These are phyloP conservation scores for Patella vulgata DNA, from an alignment of 1,140 invertebrate species.

Conservation along the genomic window DNA sequence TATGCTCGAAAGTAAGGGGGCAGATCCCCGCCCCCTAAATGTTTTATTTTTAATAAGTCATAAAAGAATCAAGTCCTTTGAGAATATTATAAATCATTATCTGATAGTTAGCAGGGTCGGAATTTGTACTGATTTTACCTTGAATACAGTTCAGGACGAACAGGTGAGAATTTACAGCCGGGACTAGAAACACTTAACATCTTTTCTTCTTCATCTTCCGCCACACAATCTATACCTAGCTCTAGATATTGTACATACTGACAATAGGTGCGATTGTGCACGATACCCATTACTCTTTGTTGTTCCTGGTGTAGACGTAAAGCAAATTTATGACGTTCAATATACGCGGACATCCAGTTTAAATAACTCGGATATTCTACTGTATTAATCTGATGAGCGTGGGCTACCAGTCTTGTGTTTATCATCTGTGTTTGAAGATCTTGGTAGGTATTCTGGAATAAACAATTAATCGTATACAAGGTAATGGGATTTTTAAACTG, in stretches of 20 bases:
- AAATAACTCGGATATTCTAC: constrained; percentile 51
- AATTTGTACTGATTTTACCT: too few relatives aligned
- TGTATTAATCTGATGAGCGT: constrained; percentile 48
- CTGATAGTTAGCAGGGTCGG: too few relatives aligned
- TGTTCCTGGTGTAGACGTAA: constrained; percentile 17
- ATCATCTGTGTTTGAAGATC: constrained; percentile 42
- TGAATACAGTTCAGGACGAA: constrained; percentile 26
- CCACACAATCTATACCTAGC: constrained; percentile 20
- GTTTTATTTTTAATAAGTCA: too few relatives aligned
- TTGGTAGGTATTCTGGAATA: constrained; percentile 41
- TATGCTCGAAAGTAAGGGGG: too few relatives aligned
- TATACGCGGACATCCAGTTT: constrained; percentile 38
- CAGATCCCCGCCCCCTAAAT: too few relatives aligned
- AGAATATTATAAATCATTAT: too few relatives aligned
- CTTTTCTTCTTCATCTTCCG: constrained; percentile 4
- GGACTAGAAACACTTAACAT: constrained; percentile 6
- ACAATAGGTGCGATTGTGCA: constrained; percentile 4
- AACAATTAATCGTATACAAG: too few relatives aligned
- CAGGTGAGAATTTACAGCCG: constrained; percentile 35
- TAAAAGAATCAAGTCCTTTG: too few relatives aligned
- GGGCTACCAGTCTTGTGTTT: constrained; percentile 40
- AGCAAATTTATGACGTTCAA: constrained; percentile 39
- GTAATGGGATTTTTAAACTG: neutral
- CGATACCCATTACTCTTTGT: constrained; percentile 7
- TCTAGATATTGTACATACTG: neutral